These are phyloP conservation scores for Anguilla pacifica DNA, from an alignment of 2,797 vertebrate genomes.

Conservation along the genomic window DNA sequence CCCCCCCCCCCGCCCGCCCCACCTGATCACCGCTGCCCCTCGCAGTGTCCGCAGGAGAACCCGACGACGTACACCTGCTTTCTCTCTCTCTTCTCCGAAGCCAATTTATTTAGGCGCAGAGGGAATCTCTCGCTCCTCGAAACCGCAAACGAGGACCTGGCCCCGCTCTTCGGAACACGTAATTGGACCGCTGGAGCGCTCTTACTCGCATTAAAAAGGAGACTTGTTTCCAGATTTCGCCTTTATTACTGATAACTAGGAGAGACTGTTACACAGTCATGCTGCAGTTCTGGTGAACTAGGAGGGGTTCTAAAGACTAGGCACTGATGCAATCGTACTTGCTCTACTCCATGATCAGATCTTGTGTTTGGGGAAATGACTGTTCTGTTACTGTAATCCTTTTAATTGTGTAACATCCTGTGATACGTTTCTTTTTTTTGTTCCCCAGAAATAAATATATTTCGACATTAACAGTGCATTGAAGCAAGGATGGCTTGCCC, in stretches of 20 bases:
- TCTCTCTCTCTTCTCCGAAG: neutral
- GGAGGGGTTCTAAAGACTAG: neutral
- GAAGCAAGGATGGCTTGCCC: neutral
- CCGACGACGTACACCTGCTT: neutral
- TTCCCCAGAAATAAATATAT: neutral
- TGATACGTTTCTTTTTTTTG: neutral
- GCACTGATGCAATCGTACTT: neutral
- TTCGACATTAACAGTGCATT: neutral
- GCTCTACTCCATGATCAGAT: neutral
- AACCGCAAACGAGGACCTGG: neutral
- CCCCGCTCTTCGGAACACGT: neutral
- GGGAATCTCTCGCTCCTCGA: neutral
- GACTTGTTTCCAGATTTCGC: neutral
- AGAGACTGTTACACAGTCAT: neutral
- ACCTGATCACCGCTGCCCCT: neutral
- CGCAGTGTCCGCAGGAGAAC: neutral
- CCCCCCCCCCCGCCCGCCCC: neutral
- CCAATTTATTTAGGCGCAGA: neutral
- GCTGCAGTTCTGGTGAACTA: neutral
- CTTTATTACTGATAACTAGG: slow-evolving; percentile 24
- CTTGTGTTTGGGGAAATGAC: neutral
- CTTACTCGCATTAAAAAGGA: neutral
- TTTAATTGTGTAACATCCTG: neutral
- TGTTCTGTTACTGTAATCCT: neutral
- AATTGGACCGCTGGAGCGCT: neutral